Evolutionary conservation across 2,888 invertebrate species (phyloP).

Genomic region (Allophyes oxyacanthae): DNA sequence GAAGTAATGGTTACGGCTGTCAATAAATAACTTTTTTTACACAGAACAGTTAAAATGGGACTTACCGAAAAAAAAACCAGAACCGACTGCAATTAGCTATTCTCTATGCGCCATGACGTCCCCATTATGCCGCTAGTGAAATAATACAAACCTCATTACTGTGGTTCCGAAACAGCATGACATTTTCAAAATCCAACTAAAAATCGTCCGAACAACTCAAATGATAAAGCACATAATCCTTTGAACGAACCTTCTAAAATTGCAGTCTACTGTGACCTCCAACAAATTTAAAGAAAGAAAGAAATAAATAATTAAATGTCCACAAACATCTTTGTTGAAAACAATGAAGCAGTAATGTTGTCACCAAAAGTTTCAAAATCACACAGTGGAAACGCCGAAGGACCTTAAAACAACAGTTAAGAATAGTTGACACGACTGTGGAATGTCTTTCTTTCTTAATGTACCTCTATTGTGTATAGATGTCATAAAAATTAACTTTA

Average conservation of each 20-base stretch:
- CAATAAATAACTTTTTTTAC: slow-evolving; percentile 43
- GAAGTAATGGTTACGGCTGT: slow-evolving; percentile 37
- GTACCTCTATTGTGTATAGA: slow-evolving; percentile 75
- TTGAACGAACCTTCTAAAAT: slow-evolving; percentile 8
- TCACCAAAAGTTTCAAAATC: slow-evolving; percentile 56
- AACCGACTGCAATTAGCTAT: slow-evolving; percentile 64
- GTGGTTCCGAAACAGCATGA: slow-evolving; percentile 80
- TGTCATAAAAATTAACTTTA: slow-evolving; percentile 87
- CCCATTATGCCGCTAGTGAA: slow-evolving; percentile 49
- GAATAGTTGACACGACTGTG: slow-evolving; percentile 74
- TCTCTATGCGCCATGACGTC: slow-evolving; percentile 58
- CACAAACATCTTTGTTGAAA: slow-evolving; percentile 69
- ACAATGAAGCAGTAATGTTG: slow-evolving; percentile 69
- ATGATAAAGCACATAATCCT: slow-evolving; percentile 28
- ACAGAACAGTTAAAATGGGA: slow-evolving; percentile 57
- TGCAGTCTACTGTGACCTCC: slow-evolving; percentile 52
- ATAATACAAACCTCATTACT: slow-evolving; percentile 69
- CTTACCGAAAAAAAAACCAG: slow-evolving; percentile 63
- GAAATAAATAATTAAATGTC: slow-evolving; percentile 64
- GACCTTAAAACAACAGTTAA: slow-evolving; percentile 69
- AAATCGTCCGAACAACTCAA: slow-evolving; percentile 10
- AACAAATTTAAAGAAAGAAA: slow-evolving; percentile 57
- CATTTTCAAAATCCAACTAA: slow-evolving; percentile 24
- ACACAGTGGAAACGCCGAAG: slow-evolving; percentile 64
- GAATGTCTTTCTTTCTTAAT: slow-evolving; percentile 81